phyloP scores from a whole-genome alignment of 2,113 vertebrate genomes.

The Thunnus thynnus region DNA sequence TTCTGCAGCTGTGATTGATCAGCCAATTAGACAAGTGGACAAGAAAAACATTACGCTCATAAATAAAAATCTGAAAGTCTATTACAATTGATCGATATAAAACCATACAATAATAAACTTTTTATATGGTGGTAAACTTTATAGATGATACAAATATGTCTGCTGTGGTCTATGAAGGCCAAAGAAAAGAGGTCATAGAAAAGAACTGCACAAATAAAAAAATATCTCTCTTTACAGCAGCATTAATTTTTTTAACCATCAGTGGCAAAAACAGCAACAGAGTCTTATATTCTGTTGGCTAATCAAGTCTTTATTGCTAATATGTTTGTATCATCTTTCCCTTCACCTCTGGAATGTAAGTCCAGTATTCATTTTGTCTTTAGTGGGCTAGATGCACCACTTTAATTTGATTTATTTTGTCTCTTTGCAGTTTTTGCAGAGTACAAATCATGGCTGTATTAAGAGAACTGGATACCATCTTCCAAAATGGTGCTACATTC shows the following conservation, averaged over 20 bases:
- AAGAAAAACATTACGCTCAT: slow-evolving; percentile 59
- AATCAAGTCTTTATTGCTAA: not conserved
- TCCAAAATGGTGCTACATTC: too few relatives aligned
- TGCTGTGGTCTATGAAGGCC: not conserved
- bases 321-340: not conserved
- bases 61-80: slow-evolving; percentile 61
- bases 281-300: not conserved
- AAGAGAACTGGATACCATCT: too few relatives aligned
- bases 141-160: slow-evolving; percentile 13
- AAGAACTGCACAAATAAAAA: not conserved
- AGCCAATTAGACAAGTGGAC: slow-evolving; percentile 53
- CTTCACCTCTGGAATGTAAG: too few relatives aligned
- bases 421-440: too few relatives aligned
- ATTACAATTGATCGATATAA: slow-evolving; percentile 46
- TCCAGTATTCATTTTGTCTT: too few relatives aligned
- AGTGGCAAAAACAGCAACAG: not conserved
- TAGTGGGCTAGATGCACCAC: too few relatives aligned
- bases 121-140: slow-evolving; percentile 20
- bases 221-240: not conserved
- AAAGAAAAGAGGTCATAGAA: not conserved
- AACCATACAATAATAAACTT: slow-evolving; percentile 32
- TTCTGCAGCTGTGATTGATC: slow-evolving; percentile 68
- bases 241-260: not conserved
- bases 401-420: too few relatives aligned
- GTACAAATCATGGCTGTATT: too few relatives aligned